Evolutionary conservation across 2,797 vertebrate species (phyloP).

Genomic region (Anas bernieri): DNA sequence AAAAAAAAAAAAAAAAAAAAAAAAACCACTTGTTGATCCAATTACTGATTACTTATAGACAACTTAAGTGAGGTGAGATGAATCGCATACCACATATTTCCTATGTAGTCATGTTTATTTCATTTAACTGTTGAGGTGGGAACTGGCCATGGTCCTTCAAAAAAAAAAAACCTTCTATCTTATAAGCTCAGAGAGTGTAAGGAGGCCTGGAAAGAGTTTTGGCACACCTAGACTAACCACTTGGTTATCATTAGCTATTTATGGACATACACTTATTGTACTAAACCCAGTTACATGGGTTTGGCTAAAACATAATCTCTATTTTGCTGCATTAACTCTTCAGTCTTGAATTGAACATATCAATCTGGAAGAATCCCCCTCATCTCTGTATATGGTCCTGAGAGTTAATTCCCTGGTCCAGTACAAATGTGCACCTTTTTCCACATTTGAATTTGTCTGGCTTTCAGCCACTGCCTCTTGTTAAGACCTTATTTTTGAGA

Average conservation of each 20-base stretch:
- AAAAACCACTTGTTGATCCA: neutral
- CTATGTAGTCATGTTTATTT: neutral
- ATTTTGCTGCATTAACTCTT: neutral
- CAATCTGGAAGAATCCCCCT: neutral
- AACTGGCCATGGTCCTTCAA: neutral
- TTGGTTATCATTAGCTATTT: neutral
- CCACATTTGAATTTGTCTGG: conserved; percentile 5
- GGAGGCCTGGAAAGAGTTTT: neutral
- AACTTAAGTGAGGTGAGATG: neutral
- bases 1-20: neutral
- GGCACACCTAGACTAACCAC: neutral
- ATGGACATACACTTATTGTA: neutral
- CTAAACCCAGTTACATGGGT: neutral
- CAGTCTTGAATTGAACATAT: neutral
- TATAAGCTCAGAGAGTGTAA: neutral
- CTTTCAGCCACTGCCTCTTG: neutral
- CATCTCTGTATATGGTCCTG: neutral
- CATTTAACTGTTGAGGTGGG: neutral
- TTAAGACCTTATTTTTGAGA: conserved; percentile 43
- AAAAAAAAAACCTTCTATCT: neutral
- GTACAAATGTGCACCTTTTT: neutral
- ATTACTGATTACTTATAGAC: neutral
- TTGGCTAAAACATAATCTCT: neutral
- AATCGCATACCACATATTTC: neutral
- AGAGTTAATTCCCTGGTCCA: neutral